These are phyloP conservation scores for Hypsibius dujardini DNA, from an alignment of 1,140 invertebrate species.

Conservation along the genomic window DNA sequence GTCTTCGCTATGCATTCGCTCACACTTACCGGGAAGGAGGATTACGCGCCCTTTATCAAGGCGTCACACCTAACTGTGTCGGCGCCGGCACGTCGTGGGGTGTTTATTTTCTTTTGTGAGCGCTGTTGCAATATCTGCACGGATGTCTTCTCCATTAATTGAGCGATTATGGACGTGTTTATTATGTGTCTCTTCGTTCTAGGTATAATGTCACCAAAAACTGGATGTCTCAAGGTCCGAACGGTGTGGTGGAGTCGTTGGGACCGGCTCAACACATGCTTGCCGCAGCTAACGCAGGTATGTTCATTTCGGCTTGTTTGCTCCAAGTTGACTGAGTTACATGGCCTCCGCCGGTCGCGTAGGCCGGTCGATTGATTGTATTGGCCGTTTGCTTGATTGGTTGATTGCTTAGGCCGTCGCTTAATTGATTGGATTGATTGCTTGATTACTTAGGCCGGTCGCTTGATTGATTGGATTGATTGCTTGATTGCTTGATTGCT, in stretches of 20 bases:
- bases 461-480: too few relatives aligned
- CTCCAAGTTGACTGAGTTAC: too few relatives aligned
- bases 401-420: too few relatives aligned
- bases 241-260: slow-evolving; percentile 49
- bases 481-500: too few relatives aligned
- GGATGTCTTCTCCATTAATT: background rate
- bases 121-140: background rate
- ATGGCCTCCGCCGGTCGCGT: too few relatives aligned
- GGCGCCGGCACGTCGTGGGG: slow-evolving; percentile 93
- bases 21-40: slow-evolving; percentile 69
- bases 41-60: slow-evolving; percentile 72
- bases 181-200: slow-evolving; percentile 22
- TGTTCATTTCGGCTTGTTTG: background rate
- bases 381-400: too few relatives aligned
- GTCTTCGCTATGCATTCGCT: slow-evolving; percentile 46
- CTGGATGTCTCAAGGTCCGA: slow-evolving; percentile 58
- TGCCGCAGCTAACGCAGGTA: slow-evolving; percentile 63
- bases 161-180: background rate
- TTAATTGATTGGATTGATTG: too few relatives aligned
- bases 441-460: too few relatives aligned
- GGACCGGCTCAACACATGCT: slow-evolving; percentile 68
- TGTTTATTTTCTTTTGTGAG: slow-evolving; percentile 55
- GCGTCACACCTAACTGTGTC: slow-evolving; percentile 79
- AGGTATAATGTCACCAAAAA: slow-evolving; percentile 86
- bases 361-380: too few relatives aligned